Evolutionary conservation across 2,113 vertebrate genomes (phyloP).

Genomic region (Anhinga rufa): DNA sequence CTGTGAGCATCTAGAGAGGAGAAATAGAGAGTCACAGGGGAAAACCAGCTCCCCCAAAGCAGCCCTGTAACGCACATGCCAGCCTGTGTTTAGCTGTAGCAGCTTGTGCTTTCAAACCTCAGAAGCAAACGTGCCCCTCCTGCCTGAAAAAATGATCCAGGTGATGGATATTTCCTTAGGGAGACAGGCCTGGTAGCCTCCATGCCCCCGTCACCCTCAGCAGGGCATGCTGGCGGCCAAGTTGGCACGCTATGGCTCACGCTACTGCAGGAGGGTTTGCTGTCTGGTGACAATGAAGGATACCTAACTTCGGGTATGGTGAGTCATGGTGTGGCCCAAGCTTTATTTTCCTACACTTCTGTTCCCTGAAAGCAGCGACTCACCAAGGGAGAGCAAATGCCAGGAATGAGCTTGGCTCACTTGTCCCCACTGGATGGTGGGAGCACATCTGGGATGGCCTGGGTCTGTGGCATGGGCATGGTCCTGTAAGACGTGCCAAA

Average conservation of each 20-base stretch:
- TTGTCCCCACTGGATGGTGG: not conserved
- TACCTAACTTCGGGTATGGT: not conserved
- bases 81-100: not conserved
- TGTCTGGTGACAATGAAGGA: not conserved
- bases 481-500: not conserved
- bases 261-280: not conserved
- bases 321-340: not conserved
- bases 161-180: not conserved
- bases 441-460: not conserved
- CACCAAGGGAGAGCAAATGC: not conserved
- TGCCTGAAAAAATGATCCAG: not conserved
- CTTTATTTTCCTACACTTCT: not conserved
- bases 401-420: not conserved
- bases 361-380: not conserved
- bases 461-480: not conserved
- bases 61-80: not conserved
- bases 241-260: accelerated
- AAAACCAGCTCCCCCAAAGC: not conserved
- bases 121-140: not conserved
- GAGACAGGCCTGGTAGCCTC: not conserved
- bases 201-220: accelerated
- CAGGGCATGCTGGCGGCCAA: not conserved
- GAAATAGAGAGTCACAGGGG: not conserved
- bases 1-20: not conserved
- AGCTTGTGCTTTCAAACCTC: not conserved